Percentiles rank a stretch among this genome's conserved stretches.
phyloP scores from a whole-genome alignment of 2,888 invertebrate genomes.

The Eilema griseolum region DNA sequence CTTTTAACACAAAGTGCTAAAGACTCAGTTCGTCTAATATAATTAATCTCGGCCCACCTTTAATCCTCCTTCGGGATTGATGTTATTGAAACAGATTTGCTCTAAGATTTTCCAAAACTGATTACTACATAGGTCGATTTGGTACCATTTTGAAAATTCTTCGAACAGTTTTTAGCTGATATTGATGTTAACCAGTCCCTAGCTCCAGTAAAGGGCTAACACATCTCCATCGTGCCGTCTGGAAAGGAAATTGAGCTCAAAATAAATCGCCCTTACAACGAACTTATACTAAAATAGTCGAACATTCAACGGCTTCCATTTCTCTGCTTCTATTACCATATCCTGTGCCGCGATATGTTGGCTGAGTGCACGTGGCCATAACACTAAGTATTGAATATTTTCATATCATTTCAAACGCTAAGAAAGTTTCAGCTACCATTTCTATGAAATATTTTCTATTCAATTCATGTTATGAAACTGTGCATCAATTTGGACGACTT shows the following conservation, averaged over 20 bases:
- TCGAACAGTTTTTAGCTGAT: neutral
- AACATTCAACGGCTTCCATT: slow-evolving; percentile 76
- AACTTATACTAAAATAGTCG: slow-evolving; percentile 83
- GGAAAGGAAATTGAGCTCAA: slow-evolving; percentile 82
- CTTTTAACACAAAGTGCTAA: slow-evolving; percentile 60
- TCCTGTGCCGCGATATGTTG: slow-evolving; percentile 77
- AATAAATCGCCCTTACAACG: slow-evolving; percentile 83
- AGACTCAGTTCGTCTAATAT: slow-evolving; percentile 66
- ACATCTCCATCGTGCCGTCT: slow-evolving; percentile 61
- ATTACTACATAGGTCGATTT: neutral
- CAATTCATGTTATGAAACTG: neutral
- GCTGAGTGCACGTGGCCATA: slow-evolving; percentile 66
- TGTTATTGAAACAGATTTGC: slow-evolving; percentile 49
- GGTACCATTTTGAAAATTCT: neutral
- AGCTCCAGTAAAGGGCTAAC: slow-evolving; percentile 59
- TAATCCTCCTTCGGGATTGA: slow-evolving; percentile 60
- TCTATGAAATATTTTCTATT: neutral
- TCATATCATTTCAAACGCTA: slow-evolving; percentile 19
- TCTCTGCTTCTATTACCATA: slow-evolving; percentile 82
- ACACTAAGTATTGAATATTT: slow-evolving; percentile 54
- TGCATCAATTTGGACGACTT: neutral
- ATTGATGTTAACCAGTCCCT: slow-evolving; percentile 51
- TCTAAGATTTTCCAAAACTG: slow-evolving; percentile 1
- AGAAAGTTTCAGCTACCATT: neutral
- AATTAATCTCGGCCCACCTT: slow-evolving; percentile 70